phyloP scores from a whole-genome alignment of 2,888 invertebrate genomes.

The Drosophila affinis region DNA sequence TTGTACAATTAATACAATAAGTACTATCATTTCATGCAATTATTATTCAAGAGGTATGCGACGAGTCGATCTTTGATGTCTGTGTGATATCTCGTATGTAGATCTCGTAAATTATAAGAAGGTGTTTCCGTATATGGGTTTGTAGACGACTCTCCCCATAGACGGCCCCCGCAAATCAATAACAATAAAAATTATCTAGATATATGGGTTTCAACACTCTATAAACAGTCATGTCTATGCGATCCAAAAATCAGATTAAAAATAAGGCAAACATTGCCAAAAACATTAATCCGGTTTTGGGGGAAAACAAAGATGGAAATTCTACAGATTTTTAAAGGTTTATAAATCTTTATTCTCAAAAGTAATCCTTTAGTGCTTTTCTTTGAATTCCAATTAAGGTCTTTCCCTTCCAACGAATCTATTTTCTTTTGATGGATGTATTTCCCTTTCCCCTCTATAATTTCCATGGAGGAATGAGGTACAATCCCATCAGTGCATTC shows the following conservation, averaged over 20 bases:
- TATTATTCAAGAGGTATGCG: neutral
- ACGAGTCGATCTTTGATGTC: neutral
- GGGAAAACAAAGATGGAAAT: neutral
- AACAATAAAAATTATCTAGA: neutral
- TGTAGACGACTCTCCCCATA: neutral
- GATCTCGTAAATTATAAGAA: neutral
- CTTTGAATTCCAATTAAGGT: too few relatives aligned
- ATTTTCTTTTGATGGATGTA: too few relatives aligned
- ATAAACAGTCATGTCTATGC: neutral
- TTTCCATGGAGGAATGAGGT: neutral
- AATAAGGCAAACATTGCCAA: neutral
- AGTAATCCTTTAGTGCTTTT: neutral
- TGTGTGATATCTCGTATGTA: neutral
- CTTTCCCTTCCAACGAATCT: too few relatives aligned
- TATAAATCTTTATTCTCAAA: too few relatives aligned
- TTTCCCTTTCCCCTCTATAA: neutral
- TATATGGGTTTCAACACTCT: neutral
- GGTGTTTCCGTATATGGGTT: neutral
- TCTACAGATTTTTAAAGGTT: neutral
- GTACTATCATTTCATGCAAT: neutral
- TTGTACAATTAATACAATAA: neutral
- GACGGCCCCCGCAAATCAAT: neutral
- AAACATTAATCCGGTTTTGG: neutral
- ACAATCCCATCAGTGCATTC: constrained; percentile 11
- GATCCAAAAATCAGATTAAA: neutral